These are phyloP conservation scores for Garrulus glandarius DNA, from an alignment of 2,797 vertebrate species.

Conservation along the genomic window DNA sequence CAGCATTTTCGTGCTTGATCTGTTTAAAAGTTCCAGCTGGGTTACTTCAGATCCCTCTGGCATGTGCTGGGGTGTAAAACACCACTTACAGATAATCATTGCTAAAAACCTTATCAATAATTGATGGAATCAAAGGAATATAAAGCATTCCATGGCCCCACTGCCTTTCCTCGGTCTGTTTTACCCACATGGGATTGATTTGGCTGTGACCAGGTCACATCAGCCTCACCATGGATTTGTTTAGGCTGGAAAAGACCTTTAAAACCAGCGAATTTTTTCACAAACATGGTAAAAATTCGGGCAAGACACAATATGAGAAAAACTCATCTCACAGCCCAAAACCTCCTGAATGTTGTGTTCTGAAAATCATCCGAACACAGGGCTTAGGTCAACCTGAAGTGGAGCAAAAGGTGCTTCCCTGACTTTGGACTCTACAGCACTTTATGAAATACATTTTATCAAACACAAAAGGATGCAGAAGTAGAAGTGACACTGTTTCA, in stretches of 20 bases:
- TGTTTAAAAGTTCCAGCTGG: neutral
- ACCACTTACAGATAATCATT: neutral
- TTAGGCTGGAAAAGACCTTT: neutral
- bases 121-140: neutral
- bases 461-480: neutral
- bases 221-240: neutral
- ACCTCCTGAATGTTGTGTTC: too few species aligned
- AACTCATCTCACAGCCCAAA: neutral
- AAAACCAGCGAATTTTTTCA: neutral
- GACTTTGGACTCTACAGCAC: neutral
- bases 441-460: neutral
- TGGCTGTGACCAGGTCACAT: neutral
- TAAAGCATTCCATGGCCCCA: neutral
- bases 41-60: neutral
- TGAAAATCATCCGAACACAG: neutral
- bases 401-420: neutral
- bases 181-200: neutral
- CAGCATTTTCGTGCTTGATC: neutral
- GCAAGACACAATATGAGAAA: neutral
- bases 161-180: neutral
- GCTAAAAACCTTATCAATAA: neutral
- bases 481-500: neutral
- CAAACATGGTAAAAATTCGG: neutral
- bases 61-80: neutral
- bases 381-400: neutral